Percentiles rank a stretch among this genome's conserved stretches.
These are phyloP conservation scores for Siniperca knerii DNA, from an alignment of 2,113 vertebrate species.

Conservation along the genomic window DNA sequence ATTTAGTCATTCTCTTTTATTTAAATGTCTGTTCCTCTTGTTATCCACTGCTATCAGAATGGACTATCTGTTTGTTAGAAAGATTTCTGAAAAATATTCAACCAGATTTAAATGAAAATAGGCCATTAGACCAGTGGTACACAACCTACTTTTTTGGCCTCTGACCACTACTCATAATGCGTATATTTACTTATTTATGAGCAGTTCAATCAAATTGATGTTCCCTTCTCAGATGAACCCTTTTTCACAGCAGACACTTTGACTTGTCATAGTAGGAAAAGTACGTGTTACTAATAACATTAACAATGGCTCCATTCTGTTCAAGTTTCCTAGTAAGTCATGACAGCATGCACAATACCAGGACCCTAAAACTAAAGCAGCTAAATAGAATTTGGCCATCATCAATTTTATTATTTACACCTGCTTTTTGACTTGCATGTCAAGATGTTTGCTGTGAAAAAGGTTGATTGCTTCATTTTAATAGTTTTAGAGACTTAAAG, in stretches of 20 bases:
- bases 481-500: not conserved
- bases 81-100: not conserved
- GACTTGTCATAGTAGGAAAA: not conserved
- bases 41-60: not conserved
- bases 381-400: too few species aligned
- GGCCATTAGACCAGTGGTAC: not conserved
- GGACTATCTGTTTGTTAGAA: not conserved
- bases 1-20: not conserved
- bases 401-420: not conserved
- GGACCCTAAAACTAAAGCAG: too few species aligned
- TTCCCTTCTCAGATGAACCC: not conserved
- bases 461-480: not conserved
- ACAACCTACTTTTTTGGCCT: not conserved
- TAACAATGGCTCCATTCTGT: not conserved
- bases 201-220: not conserved
- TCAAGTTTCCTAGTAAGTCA: not conserved
- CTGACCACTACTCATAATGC: not conserved
- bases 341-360: not conserved
- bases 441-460: not conserved
- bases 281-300: not conserved
- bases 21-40: too few species aligned
- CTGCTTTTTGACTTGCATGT: not conserved
- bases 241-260: not conserved
- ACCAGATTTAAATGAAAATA: not conserved
- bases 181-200: not conserved